Conservation (phyloP, 37 sponge, comb jelly and placozoan species). For the Agelas oroides region DNA sequence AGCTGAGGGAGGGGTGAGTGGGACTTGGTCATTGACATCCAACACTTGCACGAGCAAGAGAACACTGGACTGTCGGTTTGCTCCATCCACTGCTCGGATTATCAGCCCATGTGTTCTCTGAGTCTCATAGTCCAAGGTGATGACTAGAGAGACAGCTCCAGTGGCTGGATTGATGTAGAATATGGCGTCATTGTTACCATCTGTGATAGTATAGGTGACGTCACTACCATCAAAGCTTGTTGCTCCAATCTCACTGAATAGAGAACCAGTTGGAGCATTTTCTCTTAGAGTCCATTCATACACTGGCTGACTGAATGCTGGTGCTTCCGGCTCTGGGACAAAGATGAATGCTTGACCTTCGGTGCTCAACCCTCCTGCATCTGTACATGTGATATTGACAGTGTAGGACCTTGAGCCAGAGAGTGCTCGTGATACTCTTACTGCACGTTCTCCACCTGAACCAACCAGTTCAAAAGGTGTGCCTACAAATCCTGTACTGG, state of each 20-base stretch:
- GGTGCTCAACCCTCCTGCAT: conserved; percentile 15
- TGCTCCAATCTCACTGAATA: conserved; percentile 45
- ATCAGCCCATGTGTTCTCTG: conserved; percentile 50
- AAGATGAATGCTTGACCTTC: conserved; percentile 61
- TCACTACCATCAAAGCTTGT: conserved; percentile 37
- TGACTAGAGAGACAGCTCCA: conserved; percentile 54
- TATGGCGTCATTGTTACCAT: conserved; percentile 51
- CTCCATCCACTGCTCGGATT: conserved; percentile 34
- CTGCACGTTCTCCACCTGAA: not conserved
- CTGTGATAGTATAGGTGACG: conserved; percentile 51
- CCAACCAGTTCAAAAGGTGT: conserved; percentile 44
- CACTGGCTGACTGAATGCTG: conserved; percentile 50
- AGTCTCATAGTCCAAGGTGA: conserved; percentile 58
- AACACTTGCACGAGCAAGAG: conserved; percentile 61
- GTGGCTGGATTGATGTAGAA: conserved; percentile 62
- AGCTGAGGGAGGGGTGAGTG: conserved; percentile 71
- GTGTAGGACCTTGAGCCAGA: conserved; percentile 33
- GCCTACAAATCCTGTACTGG: not conserved
- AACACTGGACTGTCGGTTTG: conserved; percentile 32
- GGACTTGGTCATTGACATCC: conserved; percentile 57
- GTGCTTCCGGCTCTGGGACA: conserved; percentile 61
- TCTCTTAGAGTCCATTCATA: conserved; percentile 72
- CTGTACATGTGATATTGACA: conserved; percentile 62
- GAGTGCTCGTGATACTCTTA: conserved; percentile 50
- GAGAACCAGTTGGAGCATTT: conserved; percentile 10